phyloP scores from a whole-genome alignment of 1,140 invertebrate species.

The Drosophila lini region DNA sequence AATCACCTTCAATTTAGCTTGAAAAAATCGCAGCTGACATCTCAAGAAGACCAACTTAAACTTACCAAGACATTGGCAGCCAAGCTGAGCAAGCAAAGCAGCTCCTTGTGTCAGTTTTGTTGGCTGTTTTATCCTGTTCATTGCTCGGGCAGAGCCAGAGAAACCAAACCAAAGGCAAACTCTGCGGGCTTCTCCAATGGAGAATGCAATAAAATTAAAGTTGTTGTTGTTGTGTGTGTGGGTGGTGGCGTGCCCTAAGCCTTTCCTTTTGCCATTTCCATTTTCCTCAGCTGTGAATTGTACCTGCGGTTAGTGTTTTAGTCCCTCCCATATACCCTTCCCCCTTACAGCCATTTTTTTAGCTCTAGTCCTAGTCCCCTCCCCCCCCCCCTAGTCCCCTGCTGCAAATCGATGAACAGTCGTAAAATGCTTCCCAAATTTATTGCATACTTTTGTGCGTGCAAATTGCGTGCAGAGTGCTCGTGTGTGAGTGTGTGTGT shows the following conservation, averaged over 20 bases:
- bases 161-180: constrained; percentile 19
- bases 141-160: background rate
- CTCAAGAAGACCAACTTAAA: background rate
- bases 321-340: background rate
- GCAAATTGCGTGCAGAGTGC: constrained; percentile 37
- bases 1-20: background rate
- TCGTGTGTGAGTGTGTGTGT: background rate
- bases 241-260: constrained; percentile 44
- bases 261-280: constrained; percentile 43
- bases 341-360: background rate
- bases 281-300: constrained; percentile 19
- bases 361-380: background rate
- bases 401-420: constrained; percentile 69
- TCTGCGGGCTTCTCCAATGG: constrained; percentile 28
- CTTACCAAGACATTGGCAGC: constrained; percentile 6
- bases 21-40: background rate
- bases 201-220: constrained; percentile 75
- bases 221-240: constrained; percentile 23
- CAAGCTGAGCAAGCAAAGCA: constrained; percentile 41
- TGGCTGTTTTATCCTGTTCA: constrained; percentile 22
- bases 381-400: too few species aligned
- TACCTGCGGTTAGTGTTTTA: constrained; percentile 61
- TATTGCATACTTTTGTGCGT: constrained; percentile 69
- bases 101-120: constrained; percentile 29
- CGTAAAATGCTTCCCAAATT: constrained; percentile 70